These are phyloP conservation scores for Cliona cf. orientalis DNA, from an alignment of 37 sponge, comb jelly and placozoan genomes.

Conservation along the genomic window DNA sequence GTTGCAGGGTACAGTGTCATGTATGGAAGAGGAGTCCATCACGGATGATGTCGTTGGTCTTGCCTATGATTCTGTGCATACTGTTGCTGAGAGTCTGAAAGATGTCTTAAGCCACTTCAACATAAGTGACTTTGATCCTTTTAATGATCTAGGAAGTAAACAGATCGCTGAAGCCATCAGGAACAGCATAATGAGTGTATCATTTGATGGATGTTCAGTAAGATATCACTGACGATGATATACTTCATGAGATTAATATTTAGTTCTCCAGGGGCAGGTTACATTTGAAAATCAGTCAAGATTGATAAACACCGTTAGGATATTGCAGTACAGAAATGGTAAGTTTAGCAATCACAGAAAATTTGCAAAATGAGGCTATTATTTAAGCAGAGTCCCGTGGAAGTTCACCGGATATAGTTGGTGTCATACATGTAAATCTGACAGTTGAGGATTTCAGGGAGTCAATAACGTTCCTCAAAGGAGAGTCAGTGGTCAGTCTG, in stretches of 20 bases:
- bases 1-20: too few relatives aligned
- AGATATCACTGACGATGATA: background rate
- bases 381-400: background rate
- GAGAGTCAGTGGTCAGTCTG: background rate
- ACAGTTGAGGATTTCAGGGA: too few relatives aligned
- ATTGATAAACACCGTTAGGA: background rate
- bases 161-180: background rate
- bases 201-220: background rate
- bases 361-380: background rate
- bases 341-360: background rate
- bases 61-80: too few relatives aligned
- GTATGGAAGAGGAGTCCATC: too few relatives aligned
- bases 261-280: constrained; percentile 31
- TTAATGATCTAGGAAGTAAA: too few relatives aligned
- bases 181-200: background rate
- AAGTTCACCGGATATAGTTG: background rate
- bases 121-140: too few relatives aligned
- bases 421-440: background rate
- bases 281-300: constrained; percentile 26
- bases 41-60: too few relatives aligned
- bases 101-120: too few relatives aligned
- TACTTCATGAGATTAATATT: background rate
- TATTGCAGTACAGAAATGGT: constrained; percentile 41
- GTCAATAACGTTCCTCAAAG: background rate
- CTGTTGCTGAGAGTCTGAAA: too few relatives aligned